Conservation (phyloP, 2,888 invertebrate species). For the Polyploca ridens region DNA sequence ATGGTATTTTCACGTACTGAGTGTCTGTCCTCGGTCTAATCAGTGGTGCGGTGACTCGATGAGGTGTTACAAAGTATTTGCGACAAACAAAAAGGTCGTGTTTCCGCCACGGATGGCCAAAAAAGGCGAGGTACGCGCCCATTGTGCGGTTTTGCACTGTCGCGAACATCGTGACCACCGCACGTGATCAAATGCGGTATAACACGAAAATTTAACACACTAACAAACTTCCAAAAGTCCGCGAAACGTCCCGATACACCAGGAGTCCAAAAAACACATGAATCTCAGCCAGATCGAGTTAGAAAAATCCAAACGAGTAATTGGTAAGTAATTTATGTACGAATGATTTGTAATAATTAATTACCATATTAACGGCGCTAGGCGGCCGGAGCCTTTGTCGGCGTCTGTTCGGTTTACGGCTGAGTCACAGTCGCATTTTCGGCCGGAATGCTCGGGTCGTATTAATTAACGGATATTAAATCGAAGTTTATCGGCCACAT, state of each 20-base stretch:
- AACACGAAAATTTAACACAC: slow-evolving; percentile 39
- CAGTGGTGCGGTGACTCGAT: slow-evolving; percentile 40
- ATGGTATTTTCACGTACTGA: slow-evolving; percentile 36
- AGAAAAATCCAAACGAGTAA: slow-evolving; percentile 57
- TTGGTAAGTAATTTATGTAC: slow-evolving; percentile 72
- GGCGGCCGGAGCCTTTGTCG: slow-evolving; percentile 76
- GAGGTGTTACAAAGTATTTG: slow-evolving; percentile 70
- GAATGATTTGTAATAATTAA: slow-evolving; percentile 81
- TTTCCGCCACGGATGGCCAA: slow-evolving; percentile 64
- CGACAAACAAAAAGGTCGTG: slow-evolving; percentile 59
- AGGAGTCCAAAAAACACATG: slow-evolving; percentile 32
- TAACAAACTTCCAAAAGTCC: slow-evolving; percentile 23
- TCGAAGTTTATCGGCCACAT: slow-evolving; percentile 81
- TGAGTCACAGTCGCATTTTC: slow-evolving; percentile 78
- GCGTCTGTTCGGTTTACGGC: slow-evolving; percentile 72
- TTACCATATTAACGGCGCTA: slow-evolving; percentile 81
- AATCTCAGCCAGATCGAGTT: slow-evolving; percentile 36
- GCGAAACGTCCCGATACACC: slow-evolving; percentile 17
- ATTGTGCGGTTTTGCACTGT: slow-evolving; percentile 63
- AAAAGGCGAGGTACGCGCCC: slow-evolving; percentile 61
- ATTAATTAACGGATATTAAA: slow-evolving; percentile 84
- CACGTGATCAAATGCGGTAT: slow-evolving; percentile 66
- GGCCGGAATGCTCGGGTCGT: slow-evolving; percentile 77
- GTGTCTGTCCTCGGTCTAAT: slow-evolving; percentile 38
- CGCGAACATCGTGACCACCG: slow-evolving; percentile 44